Evolutionary conservation across 92 coral and sea anemone genomes (phyloP), one percentile per base, ranked within the genome.

Genomic region (Epizoanthus illoricatus): DNA sequence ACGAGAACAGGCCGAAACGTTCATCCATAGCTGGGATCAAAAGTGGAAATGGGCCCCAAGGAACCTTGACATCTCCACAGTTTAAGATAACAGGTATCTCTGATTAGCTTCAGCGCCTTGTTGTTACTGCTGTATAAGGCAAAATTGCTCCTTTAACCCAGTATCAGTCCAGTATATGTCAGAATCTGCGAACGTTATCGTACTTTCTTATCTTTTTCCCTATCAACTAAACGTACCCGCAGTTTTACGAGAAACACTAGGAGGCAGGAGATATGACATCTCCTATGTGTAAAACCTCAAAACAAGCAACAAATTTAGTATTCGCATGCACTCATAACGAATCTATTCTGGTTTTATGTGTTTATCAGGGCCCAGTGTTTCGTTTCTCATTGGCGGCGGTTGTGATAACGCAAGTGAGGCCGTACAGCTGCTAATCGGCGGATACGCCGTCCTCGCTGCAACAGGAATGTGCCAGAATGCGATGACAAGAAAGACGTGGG

Each of bases 351-450:
- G 18, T 17, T 7, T 12, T 65, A 39, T 65, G 15, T 65, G 15
- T 49, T 52, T 21, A 73, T 17, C 5, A 73, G 78, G 78, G 3
- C 41, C 76, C 16, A 21, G 40, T 1, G 76, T 72, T 3, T 52
- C 76, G 3, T 72, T 72, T 61, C 61, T 72, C 11, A 21, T 72
- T 47, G 76, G 76, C n/a, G 76, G 76, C 11, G 76, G 76, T 45
- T 72, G 76, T 52, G 56, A 2, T 7, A 36, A 19, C 5, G 42
- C 61, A 21, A 10, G 6, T 5, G 76, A 10, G 42, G 76, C 76
- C 1, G 76, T 72, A 28, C 18, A 72, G 57, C 5, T 72, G 18
- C 62, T 72, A 11, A 28, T 72, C 0, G 61, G 62, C 0, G 76
- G 76, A 11, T 13, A 52, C 7, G 19, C 76, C 55, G 63, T 72